Percentiles rank a stretch among this genome's conserved stretches.
Conservation (phyloP, 1,140 invertebrate genomes). For the Drusus annulatus region DNA sequence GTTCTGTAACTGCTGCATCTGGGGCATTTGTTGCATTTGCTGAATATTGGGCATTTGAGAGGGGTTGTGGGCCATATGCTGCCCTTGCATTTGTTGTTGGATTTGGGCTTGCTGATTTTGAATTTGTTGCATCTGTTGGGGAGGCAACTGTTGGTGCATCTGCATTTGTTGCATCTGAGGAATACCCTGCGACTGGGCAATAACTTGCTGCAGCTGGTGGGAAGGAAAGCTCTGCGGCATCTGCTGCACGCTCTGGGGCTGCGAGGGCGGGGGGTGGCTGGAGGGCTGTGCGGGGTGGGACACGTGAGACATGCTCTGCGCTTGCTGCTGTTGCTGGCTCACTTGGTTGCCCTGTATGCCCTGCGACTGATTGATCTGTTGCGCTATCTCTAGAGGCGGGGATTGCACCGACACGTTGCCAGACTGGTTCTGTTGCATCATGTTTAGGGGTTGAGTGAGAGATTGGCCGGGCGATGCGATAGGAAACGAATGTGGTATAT, state of each 20-base stretch:
- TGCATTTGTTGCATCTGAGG: constrained; percentile 69
- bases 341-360: constrained; percentile 66
- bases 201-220: constrained; percentile 72
- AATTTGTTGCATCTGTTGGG: constrained; percentile 65
- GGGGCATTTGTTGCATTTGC: constrained; percentile 67
- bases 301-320: constrained; percentile 71
- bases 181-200: constrained; percentile 69
- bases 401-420: constrained; percentile 67
- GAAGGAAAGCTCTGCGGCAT: constrained; percentile 72
- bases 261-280: constrained; percentile 62
- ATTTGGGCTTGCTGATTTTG: constrained; percentile 69
- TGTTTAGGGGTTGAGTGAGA: constrained; percentile 68
- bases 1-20: constrained; percentile 67
- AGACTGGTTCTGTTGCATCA: constrained; percentile 67
- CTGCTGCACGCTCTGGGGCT: constrained; percentile 65
- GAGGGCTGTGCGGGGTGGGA: constrained; percentile 64
- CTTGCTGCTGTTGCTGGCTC: constrained; percentile 63
- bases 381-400: constrained; percentile 69
- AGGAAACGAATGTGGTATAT: too few relatives aligned
- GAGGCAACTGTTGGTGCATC: constrained; percentile 70
- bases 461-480: constrained; percentile 71
- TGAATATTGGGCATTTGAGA: constrained; percentile 68
- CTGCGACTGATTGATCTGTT: constrained; percentile 66
- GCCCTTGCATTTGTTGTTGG: constrained; percentile 68
- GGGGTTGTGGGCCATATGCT: constrained; percentile 65